Percentiles rank a stretch among this genome's conserved stretches.
Evolutionary conservation across 2,113 vertebrate species (phyloP).

Genomic region (Pluvianellus socialis): DNA sequence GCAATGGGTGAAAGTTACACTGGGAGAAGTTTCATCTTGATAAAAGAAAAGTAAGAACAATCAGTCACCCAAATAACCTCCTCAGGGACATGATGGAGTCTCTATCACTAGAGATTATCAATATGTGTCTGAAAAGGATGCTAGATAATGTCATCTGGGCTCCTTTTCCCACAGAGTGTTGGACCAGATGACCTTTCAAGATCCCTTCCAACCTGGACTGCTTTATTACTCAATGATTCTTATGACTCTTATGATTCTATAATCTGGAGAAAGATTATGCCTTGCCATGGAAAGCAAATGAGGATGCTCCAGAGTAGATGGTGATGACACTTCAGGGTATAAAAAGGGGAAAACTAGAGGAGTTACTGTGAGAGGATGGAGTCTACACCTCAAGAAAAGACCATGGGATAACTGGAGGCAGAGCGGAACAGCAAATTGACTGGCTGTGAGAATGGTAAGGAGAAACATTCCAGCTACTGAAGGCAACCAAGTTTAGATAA

Average conservation of each 20-base stretch:
- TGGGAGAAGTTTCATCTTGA: neutral
- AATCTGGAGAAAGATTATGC: neutral
- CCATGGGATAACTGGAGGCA: fast-evolving
- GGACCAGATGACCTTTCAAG: neutral
- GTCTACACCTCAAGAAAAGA: neutral
- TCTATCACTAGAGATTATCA: neutral
- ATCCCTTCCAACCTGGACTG: neutral
- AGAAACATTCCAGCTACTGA: neutral
- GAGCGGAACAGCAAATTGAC: neutral
- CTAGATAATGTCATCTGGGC: neutral
- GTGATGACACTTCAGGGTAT: neutral
- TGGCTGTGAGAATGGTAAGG: neutral
- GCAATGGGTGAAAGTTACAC: neutral
- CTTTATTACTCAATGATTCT: neutral
- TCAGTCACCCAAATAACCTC: neutral
- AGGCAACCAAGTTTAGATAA: neutral
- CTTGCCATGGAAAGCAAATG: neutral
- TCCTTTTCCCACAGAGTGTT: neutral
- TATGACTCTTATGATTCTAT: neutral
- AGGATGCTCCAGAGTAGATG: neutral
- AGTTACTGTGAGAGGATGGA: neutral
- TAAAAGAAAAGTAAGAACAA: neutral
- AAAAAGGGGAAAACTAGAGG: neutral
- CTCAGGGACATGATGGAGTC: neutral
- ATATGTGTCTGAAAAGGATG: fast-evolving